These are phyloP conservation scores for Pyrochroa serraticornis DNA, from an alignment of 2,888 invertebrate species.

Conservation along the genomic window DNA sequence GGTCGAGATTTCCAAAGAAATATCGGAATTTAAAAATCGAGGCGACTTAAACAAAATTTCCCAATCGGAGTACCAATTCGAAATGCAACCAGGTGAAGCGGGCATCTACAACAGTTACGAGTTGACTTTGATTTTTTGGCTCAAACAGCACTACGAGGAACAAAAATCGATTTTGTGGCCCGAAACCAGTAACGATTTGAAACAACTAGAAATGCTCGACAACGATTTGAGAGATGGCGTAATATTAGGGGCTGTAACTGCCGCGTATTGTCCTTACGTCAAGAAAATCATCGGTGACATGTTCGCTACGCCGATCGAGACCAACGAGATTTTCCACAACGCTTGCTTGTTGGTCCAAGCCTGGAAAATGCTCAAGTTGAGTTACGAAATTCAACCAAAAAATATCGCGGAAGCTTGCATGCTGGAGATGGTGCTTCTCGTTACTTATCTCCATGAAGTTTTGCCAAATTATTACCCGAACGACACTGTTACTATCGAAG, in stretches of 20 bases:
- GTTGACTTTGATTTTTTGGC: conserved; percentile 55
- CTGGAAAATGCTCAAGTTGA: conserved; percentile 62
- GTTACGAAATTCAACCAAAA: conserved; percentile 62
- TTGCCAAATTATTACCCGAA: conserved; percentile 62
- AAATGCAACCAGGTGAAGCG: conserved; percentile 47
- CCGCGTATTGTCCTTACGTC: conserved; percentile 66
- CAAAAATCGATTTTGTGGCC: conserved; percentile 56
- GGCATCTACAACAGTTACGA: conserved; percentile 37
- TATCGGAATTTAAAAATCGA: conserved; percentile 4
- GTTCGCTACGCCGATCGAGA: conserved; percentile 54
- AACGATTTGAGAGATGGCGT: conserved; percentile 63
- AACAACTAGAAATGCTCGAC: conserved; percentile 47
- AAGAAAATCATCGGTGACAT: conserved; percentile 57
- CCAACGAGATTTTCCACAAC: conserved; percentile 63
- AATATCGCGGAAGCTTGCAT: conserved; percentile 62
- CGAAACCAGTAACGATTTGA: neutral
- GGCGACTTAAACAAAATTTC: neutral
- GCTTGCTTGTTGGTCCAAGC: conserved; percentile 57
- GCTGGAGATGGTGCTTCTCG: conserved; percentile 65
- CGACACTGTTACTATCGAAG: conserved; percentile 58
- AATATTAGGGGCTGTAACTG: conserved; percentile 62
- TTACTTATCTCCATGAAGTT: conserved; percentile 61
- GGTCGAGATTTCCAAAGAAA: conserved; percentile 43
- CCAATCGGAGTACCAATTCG: neutral
- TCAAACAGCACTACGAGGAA: conserved; percentile 53